Conservation (phyloP, 2,113 vertebrate species). For the Hirundichthys speculiger region DNA sequence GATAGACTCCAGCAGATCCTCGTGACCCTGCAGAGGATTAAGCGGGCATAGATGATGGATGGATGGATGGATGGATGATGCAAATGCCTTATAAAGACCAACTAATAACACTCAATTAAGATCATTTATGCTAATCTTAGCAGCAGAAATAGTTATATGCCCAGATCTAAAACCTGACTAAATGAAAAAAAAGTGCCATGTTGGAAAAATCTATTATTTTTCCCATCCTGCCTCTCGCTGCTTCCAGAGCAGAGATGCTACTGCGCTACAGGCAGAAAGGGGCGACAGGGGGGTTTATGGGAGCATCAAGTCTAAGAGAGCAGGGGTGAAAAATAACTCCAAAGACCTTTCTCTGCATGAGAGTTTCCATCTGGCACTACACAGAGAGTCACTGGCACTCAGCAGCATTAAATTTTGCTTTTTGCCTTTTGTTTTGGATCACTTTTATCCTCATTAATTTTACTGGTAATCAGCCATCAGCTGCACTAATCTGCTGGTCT, state of each 20-base stretch:
- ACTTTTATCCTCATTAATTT: constrained; percentile 4
- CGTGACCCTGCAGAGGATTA: too few relatives aligned
- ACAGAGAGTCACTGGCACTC: constrained; percentile 21
- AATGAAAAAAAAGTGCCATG: neutral
- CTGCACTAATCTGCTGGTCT: constrained; percentile 23
- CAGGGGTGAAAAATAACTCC: constrained; percentile 55
- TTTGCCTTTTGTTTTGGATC: constrained; percentile 28
- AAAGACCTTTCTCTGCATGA: constrained; percentile 51
- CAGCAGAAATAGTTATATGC: neutral
- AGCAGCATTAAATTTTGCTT: constrained; percentile 41
- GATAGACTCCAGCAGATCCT: too few relatives aligned
- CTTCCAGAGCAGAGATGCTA: neutral
- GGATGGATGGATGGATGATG: too few relatives aligned
- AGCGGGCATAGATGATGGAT: too few relatives aligned
- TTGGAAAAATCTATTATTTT: constrained; percentile 19
- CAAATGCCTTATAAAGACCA: neutral
- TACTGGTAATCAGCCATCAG: constrained; percentile 20
- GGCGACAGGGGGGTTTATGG: constrained; percentile 2
- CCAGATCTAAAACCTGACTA: neutral
- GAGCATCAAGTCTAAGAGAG: constrained; percentile 41
- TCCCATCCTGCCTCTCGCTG: too few relatives aligned
- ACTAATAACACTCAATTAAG: neutral
- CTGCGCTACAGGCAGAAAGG: neutral
- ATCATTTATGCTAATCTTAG: neutral
- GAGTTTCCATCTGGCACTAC: constrained; percentile 57